Evolutionary conservation across 2,113 vertebrate species (phyloP), one percentile per base, ranked within the genome.

Genomic region (Sterrhoptilus dennistouni): DNA sequence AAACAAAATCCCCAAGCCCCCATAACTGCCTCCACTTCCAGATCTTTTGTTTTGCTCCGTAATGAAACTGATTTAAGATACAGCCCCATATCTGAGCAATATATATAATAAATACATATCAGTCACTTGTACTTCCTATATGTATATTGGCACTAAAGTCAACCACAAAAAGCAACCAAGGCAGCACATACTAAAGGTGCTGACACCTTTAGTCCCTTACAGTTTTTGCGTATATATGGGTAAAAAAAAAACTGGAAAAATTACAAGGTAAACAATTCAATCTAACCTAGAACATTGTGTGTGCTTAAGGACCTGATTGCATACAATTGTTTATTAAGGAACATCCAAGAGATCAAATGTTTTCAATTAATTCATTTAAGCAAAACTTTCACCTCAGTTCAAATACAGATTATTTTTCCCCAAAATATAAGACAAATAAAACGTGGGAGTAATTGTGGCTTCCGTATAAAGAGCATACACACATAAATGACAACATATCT

Each of bases 41-140:
- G 4, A n/a, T 27, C 33, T 40, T 80, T 35, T 22, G 25, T 14
- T 50, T 38, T 56, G 29, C 42, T 61, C 50, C 18, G n/a, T 9
- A 69, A 25, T 25, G 19, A 77, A 44, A 31, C 5, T 45, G 9
- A 52, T 45, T 68, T 17, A 49, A 84, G 53, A 71, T 31, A 44
- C 15, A 84, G 60, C 3, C 27, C 40, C 33, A 3, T 16, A 85
- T 6, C 40, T 36, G 35, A 22, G 17, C 33, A 31, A 40, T 8
- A 49, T 3, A 61, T 3, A 33, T 33, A 60, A 33, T n/a, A 53
- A 8, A 16, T 4, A 75, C 1, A 0, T 33, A n/a, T 21, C 53
- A 56, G 19, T 28, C 38, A 70, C 31, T 27, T 1, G 5, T 70
- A 56, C n/a, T 76, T 82, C 27, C 10, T 21, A 2, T 16, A 6